Evolutionary conservation across 1,140 invertebrate species (phyloP).

Genomic region (Drosophila neocordata): DNA sequence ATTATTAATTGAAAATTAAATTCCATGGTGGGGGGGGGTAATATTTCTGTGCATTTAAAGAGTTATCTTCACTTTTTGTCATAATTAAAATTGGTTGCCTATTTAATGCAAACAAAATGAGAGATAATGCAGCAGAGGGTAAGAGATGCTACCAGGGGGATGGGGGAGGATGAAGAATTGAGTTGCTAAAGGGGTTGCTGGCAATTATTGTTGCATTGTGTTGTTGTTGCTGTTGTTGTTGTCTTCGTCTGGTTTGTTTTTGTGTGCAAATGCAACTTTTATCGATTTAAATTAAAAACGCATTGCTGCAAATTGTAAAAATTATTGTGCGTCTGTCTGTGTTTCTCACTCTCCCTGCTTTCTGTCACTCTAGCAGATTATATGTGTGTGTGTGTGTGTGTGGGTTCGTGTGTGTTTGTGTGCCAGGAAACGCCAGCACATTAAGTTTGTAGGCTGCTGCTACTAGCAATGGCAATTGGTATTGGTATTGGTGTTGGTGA

Average conservation of each 20-base stretch:
- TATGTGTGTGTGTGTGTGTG: conserved; percentile 6
- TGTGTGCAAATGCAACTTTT: conserved; percentile 77
- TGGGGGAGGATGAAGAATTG: conserved; percentile 21
- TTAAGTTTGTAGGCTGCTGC: conserved; percentile 76
- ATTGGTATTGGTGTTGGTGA: background rate
- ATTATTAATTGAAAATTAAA: background rate
- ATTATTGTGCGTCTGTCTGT: conserved; percentile 67
- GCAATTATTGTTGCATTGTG: conserved; percentile 71
- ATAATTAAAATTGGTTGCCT: conserved; percentile 18
- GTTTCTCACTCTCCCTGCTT: conserved; percentile 38
- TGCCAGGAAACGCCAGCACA: conserved; percentile 73
- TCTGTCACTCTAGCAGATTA: background rate
- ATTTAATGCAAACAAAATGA: conserved; percentile 20
- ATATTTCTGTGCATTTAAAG: background rate
- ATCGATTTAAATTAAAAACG: conserved; percentile 81
- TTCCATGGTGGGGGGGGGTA: background rate
- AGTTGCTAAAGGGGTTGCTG: conserved; percentile 54
- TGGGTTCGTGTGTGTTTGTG: conserved; percentile 35
- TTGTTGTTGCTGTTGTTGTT: conserved; percentile 40
- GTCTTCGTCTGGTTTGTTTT: conserved; percentile 53
- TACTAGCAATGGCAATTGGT: conserved; percentile 4
- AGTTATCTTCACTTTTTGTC: conserved; percentile 1
- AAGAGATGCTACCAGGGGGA: background rate
- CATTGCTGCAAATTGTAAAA: conserved; percentile 80
- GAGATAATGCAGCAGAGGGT: background rate